Conservation (phyloP, 1,140 invertebrate genomes). For the Eumaeus atala region DNA sequence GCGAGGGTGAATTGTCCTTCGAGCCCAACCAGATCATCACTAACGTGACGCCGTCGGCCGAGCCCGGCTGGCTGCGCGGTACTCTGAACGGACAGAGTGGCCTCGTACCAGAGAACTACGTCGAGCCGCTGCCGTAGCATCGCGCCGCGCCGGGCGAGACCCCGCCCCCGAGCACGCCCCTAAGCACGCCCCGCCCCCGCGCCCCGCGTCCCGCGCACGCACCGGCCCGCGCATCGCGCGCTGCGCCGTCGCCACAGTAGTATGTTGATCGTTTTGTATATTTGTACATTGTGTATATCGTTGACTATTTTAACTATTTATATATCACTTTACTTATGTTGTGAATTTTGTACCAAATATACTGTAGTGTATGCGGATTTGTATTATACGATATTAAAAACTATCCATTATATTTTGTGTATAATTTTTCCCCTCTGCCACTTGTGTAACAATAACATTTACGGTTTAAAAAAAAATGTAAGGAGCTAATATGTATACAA, state of each 20-base stretch:
- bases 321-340: constrained; percentile 57
- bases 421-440: no score
- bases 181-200: neutral
- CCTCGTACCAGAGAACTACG: constrained; percentile 97
- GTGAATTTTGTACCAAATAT: constrained; percentile 72
- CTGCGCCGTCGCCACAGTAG: neutral
- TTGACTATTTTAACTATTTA: constrained; percentile 70
- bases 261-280: constrained; percentile 56
- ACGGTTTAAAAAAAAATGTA: no score
- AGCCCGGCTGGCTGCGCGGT: constrained; percentile 98
- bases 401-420: constrained; percentile 16
- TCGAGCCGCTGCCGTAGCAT: constrained; percentile 83
- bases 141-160: constrained; percentile 4
- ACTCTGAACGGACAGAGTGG: constrained; percentile 94
- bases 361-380: constrained; percentile 44
- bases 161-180: constrained; percentile 2
- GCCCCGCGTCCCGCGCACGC: constrained; percentile 4
- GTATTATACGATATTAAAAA: constrained; percentile 28
- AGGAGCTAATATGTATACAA: no score
- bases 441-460: no score
- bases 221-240: neutral
- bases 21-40: constrained; percentile 98
- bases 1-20: constrained; percentile 97
- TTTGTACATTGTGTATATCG: constrained; percentile 68
- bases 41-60: constrained; percentile 92